Evolutionary conservation across 2,797 vertebrate genomes (phyloP).

Genomic region (Neopelma chrysocephalum): DNA sequence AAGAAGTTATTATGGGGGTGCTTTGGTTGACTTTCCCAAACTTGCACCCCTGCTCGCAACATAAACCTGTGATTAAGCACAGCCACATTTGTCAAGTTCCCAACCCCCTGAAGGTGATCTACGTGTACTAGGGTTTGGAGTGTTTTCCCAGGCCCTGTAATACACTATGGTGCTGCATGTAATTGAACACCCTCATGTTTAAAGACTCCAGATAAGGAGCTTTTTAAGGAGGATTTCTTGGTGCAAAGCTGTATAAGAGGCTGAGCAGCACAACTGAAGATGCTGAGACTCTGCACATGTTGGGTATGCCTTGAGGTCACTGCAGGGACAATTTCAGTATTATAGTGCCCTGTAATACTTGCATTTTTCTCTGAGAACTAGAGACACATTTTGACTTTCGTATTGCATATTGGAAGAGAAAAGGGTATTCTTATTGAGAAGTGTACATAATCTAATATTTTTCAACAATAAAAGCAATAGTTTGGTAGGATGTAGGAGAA

Average conservation of each 20-base stretch:
- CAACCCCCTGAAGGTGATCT: background rate
- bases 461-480: background rate
- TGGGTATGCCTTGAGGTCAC: background rate
- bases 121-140: fast-evolving
- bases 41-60: background rate
- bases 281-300: background rate
- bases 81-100: background rate
- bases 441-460: background rate
- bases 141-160: background rate
- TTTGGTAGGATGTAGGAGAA: background rate
- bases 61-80: background rate
- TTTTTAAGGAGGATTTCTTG: background rate
- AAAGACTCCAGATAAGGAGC: background rate
- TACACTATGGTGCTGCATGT: fast-evolving
- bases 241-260: background rate
- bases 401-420: background rate
- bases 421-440: background rate
- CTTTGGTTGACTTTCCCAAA: background rate
- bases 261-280: background rate
- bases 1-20: background rate
- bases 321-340: background rate
- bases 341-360: background rate
- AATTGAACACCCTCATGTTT: background rate
- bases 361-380: background rate
- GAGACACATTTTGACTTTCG: background rate